Base-by-base conservation (phyloP, 2,113 vertebrate species). In the Sisor rabdophorus region DNA sequence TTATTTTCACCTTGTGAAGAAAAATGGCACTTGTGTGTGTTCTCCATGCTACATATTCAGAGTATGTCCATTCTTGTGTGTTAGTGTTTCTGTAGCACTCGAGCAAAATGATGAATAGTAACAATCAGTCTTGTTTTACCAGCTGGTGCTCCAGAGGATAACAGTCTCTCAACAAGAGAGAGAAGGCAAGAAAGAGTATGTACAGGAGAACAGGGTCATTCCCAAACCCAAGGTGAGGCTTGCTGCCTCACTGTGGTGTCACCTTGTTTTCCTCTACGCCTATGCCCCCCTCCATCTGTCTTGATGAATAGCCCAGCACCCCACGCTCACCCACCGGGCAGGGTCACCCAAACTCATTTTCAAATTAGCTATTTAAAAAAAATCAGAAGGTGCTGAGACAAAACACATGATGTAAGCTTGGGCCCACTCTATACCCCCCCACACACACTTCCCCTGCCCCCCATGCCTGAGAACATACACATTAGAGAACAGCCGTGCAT, bases 71-170 rank as follows among this genome's bases (percentile, higher is more conserved):
- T 12, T n/a, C 82, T 80, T 80, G 71, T 76, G 81, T 75, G 87
- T 83, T 85, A 63, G 87, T 12, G 58, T 65, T 78, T 85, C 87
- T 58, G 84, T 83, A 90, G 84, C 84, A 81, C 70, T 71, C 81
- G 76, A 86, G 84, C 83, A 32, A 81, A 81, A 89, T 92, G 89
- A 86, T 83, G 83, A 87, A 86, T 83, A 88, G 87, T 89, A 86
- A 91, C 89, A 91, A 88, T 92, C 89, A 91, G 87, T 79, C 87
- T 87, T 86, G 85, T 88, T 90, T 91, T 89, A 86, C 84, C 70
- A 85, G 84, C 84, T 70, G 64, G 84, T 79, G 86, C 89, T 91
- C 89, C 76, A 84, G 91, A 91, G 89, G 89, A 92, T 87, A 87
- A 83, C 67, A 74, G 83, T 80, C 83, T 85, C 78, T 85, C 81